Base-by-base conservation (phyloP, 2,888 invertebrate genomes). In the Tipula unca region DNA sequence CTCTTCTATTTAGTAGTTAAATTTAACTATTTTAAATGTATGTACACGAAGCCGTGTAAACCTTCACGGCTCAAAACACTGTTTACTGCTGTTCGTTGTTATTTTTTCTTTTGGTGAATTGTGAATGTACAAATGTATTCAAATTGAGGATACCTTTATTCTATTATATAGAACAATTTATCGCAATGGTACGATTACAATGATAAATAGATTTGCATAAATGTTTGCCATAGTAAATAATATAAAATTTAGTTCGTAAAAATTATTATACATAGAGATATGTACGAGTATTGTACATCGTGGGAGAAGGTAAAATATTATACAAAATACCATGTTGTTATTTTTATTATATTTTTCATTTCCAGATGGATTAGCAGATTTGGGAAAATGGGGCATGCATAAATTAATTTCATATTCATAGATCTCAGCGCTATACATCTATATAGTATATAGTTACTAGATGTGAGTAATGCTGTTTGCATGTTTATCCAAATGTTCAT, bases 81-180 rank as follows among this genome's bases (percentile, higher is more conserved):
- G n/a, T n/a, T n/a, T n/a, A n/a, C 39, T 6, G 10, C 39, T 39
- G 39, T 48, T 48, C n/a, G n/a, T n/a, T n/a, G n/a, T n/a, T n/a
- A n/a, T n/a, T n/a, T n/a, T n/a, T n/a, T n/a, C n/a, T n/a, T 25
- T 8, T 69, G 25, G 69, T 13, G 10, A 69, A 69, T 69, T 69
- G 25, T 25, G 69, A 69, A 20, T 25, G 69, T 69, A 69, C 25
- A 69, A 69, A 69, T 69, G 69, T 69, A 69, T 69, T 69, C 69
- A 69, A 69, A 69, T 69, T 69, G 69, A 69, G 69, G 69, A 69
- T 69, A 69, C 69, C 69, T 69, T 69, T 69, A 69, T 69, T 69
- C 69, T 69, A 69, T n/a, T n/a, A n/a, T n/a, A n/a, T n/a, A n/a
- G n/a, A n/a, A n/a, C 25, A 69, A 69, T 25, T 69, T 69, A 69